Conservation (phyloP, 2,888 invertebrate species). For the Eupithecia abbreviata region DNA sequence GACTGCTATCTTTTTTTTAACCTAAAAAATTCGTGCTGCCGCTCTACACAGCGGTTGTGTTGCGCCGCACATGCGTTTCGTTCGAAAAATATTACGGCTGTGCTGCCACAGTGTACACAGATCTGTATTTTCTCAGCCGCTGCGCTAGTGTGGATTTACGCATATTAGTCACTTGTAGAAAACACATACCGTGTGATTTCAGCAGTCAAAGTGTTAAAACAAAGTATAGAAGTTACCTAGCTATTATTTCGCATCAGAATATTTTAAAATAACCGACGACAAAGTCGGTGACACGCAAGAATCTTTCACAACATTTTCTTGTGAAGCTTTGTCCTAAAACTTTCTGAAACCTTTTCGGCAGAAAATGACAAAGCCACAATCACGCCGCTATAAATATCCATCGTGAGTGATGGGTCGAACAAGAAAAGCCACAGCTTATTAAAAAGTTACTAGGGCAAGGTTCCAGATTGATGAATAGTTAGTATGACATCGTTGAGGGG, state of each 20-base stretch:
- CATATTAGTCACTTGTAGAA: too few relatives aligned
- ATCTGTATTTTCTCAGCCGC: too few relatives aligned
- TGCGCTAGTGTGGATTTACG: too few relatives aligned
- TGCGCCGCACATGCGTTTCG: too few relatives aligned
- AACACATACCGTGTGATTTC: too few relatives aligned
- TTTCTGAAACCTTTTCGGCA: constrained; percentile 13
- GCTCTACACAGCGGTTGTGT: too few relatives aligned
- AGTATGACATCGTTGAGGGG: constrained; percentile 2
- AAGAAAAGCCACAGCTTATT: constrained; percentile 34
- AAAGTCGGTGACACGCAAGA: constrained; percentile 10
- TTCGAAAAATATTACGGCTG: too few relatives aligned
- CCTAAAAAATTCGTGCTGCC: too few relatives aligned
- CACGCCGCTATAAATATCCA: constrained; percentile 42
- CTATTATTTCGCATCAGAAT: background rate
- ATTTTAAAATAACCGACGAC: background rate
- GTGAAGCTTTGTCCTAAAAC: constrained; percentile 19
- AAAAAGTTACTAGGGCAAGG: background rate
- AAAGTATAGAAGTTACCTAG: too few relatives aligned
- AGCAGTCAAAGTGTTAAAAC: too few relatives aligned
- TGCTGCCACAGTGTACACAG: too few relatives aligned
- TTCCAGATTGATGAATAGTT: constrained; percentile 13
- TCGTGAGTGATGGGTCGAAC: constrained; percentile 42
- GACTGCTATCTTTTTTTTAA: too few relatives aligned
- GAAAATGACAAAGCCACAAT: constrained; percentile 38
- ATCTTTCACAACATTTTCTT: constrained; percentile 20